Base-by-base conservation (phyloP, 2,797 vertebrate genomes). In the Harpia harpyja region DNA sequence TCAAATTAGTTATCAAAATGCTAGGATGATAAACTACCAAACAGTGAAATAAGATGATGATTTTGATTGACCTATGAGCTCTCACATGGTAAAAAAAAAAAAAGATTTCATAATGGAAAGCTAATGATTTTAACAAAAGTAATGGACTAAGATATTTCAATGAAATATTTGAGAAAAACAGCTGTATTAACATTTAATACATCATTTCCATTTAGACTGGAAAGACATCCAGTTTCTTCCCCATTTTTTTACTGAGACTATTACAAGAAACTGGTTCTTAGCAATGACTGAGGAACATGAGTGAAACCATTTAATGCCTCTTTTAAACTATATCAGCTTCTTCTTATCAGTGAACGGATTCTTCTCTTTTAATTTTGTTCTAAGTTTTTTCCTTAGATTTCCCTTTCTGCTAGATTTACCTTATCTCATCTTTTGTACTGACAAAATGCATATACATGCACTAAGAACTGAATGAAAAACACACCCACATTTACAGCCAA, bases 1-100 rank as follows among this genome's bases (percentile, higher is more conserved):
- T 54, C 27, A 93, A 88, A 85, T 85, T 61, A 94, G 60, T 77
- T 92, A 89, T 85, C 64, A 88, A 85, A 89, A 95, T 72, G 74
- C 27, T 56, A 87, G 19, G 30, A 87, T 89, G 74, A 89, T 64
- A 77, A 89, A 95, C 68, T 79, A 94, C 49, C 30, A 53, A 85
- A 46, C 2, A 17, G n/a, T 64, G 60, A 88, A 89, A 89, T n/a
- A 65, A 80, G 2, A 79, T 32, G 24, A 93, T 92, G 27, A 93
- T 92, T 95, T 82, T 91, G 44, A 91, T 33, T 57, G 48, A 95
- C 37, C 76, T 85, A 49, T 64, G 41, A 76, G 56, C 15, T 68
- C 27, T 80, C 32, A 57, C 6, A 41, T 24, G 30, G 68, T 30
- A n/a, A 81, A 70, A 94, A 85, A 39, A 15, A 10, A 65, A 2